Evolutionary conservation across 2,113 vertebrate species (phyloP).

Genomic region (Syngnathus typhle): DNA sequence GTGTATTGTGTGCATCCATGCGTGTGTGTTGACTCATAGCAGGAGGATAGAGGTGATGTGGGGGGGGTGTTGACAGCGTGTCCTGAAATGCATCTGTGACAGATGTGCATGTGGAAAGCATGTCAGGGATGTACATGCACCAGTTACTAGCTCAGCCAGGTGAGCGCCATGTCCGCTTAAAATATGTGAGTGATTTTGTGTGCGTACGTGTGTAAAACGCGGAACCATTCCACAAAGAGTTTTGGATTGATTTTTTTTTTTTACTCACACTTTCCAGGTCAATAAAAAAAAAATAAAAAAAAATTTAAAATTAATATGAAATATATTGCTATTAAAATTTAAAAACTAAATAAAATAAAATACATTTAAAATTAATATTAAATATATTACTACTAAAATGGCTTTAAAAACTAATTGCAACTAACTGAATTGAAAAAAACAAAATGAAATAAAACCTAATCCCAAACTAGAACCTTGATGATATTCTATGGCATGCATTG

Average conservation of each 20-base stretch:
- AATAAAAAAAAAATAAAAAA: no score
- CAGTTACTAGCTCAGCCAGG: slow-evolving; percentile 51
- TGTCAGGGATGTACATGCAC: slow-evolving; percentile 41
- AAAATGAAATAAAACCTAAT: no score
- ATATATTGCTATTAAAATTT: no score
- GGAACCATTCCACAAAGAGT: not conserved
- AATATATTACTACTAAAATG: no score
- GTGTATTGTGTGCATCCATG: not conserved
- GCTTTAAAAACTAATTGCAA: no score
- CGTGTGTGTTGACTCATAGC: not conserved
- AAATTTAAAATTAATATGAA: no score
- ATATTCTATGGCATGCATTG: no score
- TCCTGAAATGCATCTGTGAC: slow-evolving; percentile 39
- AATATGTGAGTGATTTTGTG: slow-evolving; percentile 12
- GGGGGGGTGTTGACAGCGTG: slow-evolving; percentile 11
- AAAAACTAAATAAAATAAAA: no score
- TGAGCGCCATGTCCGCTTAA: slow-evolving; percentile 31
- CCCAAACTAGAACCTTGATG: no score
- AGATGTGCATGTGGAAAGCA: slow-evolving; percentile 50
- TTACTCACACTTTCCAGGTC: no score
- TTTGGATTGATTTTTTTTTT: not conserved
- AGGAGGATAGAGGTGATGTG: slow-evolving; percentile 7
- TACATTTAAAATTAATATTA: no score
- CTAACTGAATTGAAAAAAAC: no score
- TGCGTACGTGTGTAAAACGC: slow-evolving; percentile 5